These are phyloP conservation scores for Oasisia sp. DNA, from an alignment of 2,888 invertebrate species.

Conservation along the genomic window DNA sequence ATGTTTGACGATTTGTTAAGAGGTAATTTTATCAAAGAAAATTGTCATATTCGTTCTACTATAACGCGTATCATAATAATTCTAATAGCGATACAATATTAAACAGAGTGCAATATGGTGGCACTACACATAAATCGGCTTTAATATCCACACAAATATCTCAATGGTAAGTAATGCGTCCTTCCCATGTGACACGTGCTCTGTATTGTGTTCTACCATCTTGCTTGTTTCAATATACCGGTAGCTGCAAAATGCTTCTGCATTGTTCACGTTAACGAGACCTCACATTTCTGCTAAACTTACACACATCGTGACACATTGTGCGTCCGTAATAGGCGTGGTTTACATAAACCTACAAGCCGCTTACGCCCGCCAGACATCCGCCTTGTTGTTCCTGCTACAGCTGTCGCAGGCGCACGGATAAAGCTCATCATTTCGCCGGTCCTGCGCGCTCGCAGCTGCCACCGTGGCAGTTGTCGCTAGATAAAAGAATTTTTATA, in stretches of 20 bases:
- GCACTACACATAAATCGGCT: too few species aligned
- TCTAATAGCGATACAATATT: too few species aligned
- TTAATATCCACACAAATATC: too few species aligned
- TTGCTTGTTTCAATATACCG: not conserved
- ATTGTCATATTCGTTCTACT: too few species aligned
- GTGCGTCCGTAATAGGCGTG: not conserved
- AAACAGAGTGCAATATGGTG: too few species aligned
- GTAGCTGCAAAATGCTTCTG: not conserved
- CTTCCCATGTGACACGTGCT: not conserved
- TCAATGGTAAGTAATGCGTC: not conserved
- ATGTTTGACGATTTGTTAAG: too few species aligned
- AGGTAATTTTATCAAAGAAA: too few species aligned
- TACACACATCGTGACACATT: not conserved
- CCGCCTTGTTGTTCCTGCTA: not conserved
- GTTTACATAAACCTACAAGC: not conserved
- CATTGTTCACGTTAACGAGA: not conserved
- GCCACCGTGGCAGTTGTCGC: not conserved
- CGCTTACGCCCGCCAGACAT: not conserved
- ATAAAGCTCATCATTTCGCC: not conserved
- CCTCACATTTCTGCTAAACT: not conserved
- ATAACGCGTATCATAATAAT: too few species aligned
- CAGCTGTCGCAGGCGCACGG: not conserved
- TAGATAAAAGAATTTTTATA: not conserved
- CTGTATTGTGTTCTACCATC: not conserved
- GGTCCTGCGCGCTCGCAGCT: not conserved